Base-by-base conservation (phyloP, 2,888 invertebrate genomes). In the Metopia argyrocephala region DNA sequence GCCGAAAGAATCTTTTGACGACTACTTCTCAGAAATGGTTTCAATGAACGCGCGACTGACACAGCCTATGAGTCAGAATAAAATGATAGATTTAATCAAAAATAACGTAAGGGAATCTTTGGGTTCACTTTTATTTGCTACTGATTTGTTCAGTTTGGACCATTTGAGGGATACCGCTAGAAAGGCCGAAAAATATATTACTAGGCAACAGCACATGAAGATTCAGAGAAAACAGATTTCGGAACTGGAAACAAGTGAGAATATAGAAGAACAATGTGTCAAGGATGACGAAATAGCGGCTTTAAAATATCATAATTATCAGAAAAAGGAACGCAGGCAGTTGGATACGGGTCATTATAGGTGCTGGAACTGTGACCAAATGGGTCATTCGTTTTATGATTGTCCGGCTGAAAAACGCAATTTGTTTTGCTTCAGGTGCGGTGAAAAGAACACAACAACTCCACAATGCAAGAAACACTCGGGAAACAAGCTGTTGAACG, bases 1-100 rank as follows among this genome's bases (percentile, higher is more conserved):
- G 31, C 46, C 46, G 0, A 57, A 68, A 38, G 46, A 69, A 20
- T 15, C 20, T 0, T 59, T 59, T 38, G 59, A 50, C 21, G 70
- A 70, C 28, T 70, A 20, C 12, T 70, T 61, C 12, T 28, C 48
- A 3, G 70, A 59, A 5, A 20, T 70, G 4, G 7, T 59, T 2
- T 4, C 21, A 5, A 70, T 59, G 70, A 70, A 70, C 38, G 20
- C 70, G 0, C 31, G 50, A 3, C 31, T 70, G 21, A 18, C 21
- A 6, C 45, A 50, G 12, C 68, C 68, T 6, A 69, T 69, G 68
- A 69, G 2, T 56, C 27, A 48, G 5, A 7, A 28, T 1, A 68
- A 46, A 9, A 57, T 56, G 27, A 68, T 68, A 20, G 69, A 69
- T n/a, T 20, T 69, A 2, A 69, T 69, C 4, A 59, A 69, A 6